Evolutionary conservation across 2,113 vertebrate genomes (phyloP), one percentile per base, ranked within the genome.

Genomic region (Gymnocephalus cernua): DNA sequence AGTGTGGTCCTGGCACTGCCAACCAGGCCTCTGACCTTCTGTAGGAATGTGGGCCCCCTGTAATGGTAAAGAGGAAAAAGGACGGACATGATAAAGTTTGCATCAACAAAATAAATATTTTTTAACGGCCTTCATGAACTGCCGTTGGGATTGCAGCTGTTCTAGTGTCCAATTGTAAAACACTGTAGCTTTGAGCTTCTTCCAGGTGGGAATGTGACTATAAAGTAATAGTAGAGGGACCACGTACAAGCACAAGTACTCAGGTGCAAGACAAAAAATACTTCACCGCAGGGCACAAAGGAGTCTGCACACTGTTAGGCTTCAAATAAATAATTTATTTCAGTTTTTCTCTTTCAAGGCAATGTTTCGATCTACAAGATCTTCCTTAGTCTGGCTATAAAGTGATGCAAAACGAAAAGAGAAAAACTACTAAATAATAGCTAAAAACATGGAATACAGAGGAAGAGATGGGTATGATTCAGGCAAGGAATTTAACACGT

Each of bases 21-120:
- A 58, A 32, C 35, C 23, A 50, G 74, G 53, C 71, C 83, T 76
- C 45, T 1, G 27, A 32, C 29, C n/a, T 65, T 72, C 79, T 80
- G 56, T 19, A 75, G 90, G 83, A 85, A 86, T 82, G 57, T 67
- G 18, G 25, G 48, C 27, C 27, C 21, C 77, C 13, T 70, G 62
- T 63, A 4, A 45, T 57, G 45, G 35, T 59, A 14, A 41, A 75
- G 57, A 73, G 35, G 64, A 63, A 38, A 64, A 50, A 29, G 25
- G 50, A 58, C 64, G 51, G 58, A 27, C 61, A 16, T 29, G 57
- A 74, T 58, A 16, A 23, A 48, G 73, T 70, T 62, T 53, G 16
- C 13, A 0, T 61, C 41, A 13, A 62, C 21, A 70, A 77, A 79
- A 38, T 57, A 21, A 51, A n/a, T 35, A n/a, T 35, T 12, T 23